Evolutionary conservation across 1,140 invertebrate species (phyloP), one percentile per base, ranked within the genome.

Genomic region (Drosophila virilis): DNA sequence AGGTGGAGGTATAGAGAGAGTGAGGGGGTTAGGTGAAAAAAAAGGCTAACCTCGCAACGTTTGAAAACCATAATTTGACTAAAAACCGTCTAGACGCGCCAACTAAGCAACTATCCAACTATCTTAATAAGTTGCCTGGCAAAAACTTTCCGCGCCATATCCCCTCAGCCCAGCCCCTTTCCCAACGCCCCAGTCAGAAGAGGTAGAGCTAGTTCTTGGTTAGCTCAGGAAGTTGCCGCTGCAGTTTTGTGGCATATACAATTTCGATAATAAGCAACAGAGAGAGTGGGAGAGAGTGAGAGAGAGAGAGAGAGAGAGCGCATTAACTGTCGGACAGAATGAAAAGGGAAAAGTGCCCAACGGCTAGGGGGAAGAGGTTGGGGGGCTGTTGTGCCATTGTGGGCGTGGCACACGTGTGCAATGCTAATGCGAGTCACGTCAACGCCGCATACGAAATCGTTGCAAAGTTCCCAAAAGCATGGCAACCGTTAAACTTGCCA

Each of bases 241-340:
- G 74, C 70, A 54, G 64, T 71, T 88, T 80, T 80, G 69, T 79
- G 83, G 83, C 79, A 83, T 86, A 86, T 86, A 86, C 83, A 88
- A 86, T 86, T 86, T 86, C 83, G 83, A 88, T 86, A 86, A 86
- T 86, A 86, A 86, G 83, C 83, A 86, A 86, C 83, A 86, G 71
- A 61, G 48, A 28, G 0, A 61, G 48, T 2, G 1, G 88, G 75
- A 61, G 48, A 28, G 4, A 86, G 75, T 51, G 48, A 28, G 4
- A 86, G 71, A 61, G 48, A 28, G 4, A 86, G 75, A 61, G 48
- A 5, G 4, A 86, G 75, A 57, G 48, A 4, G 4, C 50, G 42
- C 32, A 61, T 59, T 59, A 37, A 28, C 22, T 28, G 22, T 28
- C 22, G 22, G 22, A 28, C 22, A 5, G 22, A 3, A 0, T 22